Evolutionary conservation across 2,113 vertebrate genomes (phyloP).

Genomic region (Choloepus hoffmanni): DNA sequence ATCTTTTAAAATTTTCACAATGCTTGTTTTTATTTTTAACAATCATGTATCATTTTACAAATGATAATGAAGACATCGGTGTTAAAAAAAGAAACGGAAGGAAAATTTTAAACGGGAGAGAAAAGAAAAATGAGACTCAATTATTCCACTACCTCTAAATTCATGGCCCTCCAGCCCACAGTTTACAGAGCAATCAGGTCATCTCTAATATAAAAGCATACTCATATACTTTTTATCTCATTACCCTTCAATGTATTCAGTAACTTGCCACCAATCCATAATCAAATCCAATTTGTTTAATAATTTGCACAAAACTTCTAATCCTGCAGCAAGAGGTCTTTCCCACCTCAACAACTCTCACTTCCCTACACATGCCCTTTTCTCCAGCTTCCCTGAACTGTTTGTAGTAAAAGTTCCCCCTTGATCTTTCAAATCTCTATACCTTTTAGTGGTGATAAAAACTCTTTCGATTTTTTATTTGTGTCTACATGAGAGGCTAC

Average conservation of each 20-base stretch:
- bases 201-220: slow-evolving; percentile 43
- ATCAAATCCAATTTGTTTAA: neutral
- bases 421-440: neutral
- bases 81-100: neutral
- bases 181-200: neutral
- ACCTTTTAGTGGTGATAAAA: neutral
- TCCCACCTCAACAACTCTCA: neutral
- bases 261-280: neutral
- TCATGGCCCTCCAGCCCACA: neutral
- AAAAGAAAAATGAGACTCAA: neutral
- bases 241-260: neutral
- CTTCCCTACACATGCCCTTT: neutral
- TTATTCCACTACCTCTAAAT: neutral
- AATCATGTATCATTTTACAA: slow-evolving; percentile 22
- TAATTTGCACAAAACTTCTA: neutral
- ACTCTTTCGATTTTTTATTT: neutral
- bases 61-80: neutral
- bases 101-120: neutral
- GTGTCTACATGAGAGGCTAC: neutral
- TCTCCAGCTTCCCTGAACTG: neutral
- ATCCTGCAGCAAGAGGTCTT: neutral
- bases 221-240: neutral
- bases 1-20: neutral
- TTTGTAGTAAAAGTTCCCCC: neutral
- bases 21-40: neutral